Evolutionary conservation across 2,113 vertebrate genomes (phyloP).

Genomic region (Caranx ignobilis): DNA sequence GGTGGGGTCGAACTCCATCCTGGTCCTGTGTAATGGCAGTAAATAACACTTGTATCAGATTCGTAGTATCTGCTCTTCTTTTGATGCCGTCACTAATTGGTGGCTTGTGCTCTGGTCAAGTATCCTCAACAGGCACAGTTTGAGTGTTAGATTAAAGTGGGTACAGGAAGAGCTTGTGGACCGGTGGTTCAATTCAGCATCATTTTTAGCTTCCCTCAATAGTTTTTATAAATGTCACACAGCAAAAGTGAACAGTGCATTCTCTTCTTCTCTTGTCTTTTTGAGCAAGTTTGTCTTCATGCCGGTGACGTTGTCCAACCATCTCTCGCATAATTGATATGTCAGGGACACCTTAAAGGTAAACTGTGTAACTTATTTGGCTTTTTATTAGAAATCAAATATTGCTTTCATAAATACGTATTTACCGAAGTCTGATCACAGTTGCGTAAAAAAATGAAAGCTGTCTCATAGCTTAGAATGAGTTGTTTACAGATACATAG

Average conservation of each 20-base stretch:
- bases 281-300: background rate
- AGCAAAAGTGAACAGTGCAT: background rate
- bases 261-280: background rate
- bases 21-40: background rate
- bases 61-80: background rate
- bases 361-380: too few relatives aligned
- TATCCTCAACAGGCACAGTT: background rate
- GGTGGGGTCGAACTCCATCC: background rate
- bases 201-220: background rate
- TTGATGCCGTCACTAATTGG: background rate
- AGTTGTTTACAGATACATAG: too few relatives aligned
- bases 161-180: background rate
- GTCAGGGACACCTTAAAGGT: too few relatives aligned
- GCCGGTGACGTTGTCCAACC: too few relatives aligned
- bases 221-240: constrained; percentile 7
- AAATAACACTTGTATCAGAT: background rate
- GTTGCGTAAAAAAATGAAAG: too few relatives aligned
- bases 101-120: constrained; percentile 1
- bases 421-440: too few relatives aligned
- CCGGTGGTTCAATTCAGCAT: background rate
- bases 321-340: too few relatives aligned
- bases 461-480: too few relatives aligned
- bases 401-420: too few relatives aligned
- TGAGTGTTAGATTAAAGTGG: background rate
- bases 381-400: too few relatives aligned